Base-by-base conservation (phyloP, 2,888 invertebrate genomes). In the Drosophila barbarae region DNA sequence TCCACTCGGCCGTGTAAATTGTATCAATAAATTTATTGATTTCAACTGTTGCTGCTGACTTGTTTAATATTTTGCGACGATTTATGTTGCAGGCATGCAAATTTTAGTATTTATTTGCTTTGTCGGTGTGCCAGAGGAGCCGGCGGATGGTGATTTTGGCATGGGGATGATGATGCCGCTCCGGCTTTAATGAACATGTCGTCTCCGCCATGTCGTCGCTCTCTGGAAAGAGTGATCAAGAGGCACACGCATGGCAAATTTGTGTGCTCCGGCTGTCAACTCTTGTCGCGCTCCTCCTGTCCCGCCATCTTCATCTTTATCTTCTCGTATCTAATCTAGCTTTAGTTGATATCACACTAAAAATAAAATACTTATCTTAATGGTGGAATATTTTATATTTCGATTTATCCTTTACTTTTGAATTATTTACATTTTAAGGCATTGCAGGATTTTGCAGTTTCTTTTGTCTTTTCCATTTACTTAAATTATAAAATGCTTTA, bases 21-120 rank as follows among this genome's bases (percentile, higher is more conserved):
- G 81, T 79, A 83, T 81, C 79, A 84, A 85, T 83, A 83, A 85
- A 85, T 84, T 84, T 84, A 83, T 85, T 83, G 79, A 85, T 84
- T 84, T 84, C 84, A 85, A 85, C 83, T 84, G 79, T 77, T 83
- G 85, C 81, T 69, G 83, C 70, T 83, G 85, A 85, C 81, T 85
- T 77, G 83, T 85, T 85, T 81, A 79, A 85, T 83, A 85, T 81
- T 82, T 84, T 74, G 72, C 76, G 71, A 74, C 79, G 77, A 81
- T 83, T 83, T 81, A 85, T 83, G 83, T 73, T 72, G 71, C 69
- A 58, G 68, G 73, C 85, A 85, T 85, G 83, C 76, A 83, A 83
- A 85, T 83, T 78, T 74, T 59, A 71, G 63, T 77, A 61, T 74
- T 69, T 73, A 74, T 72, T 74, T 71, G 54, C 61, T 66, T 72